A percentile compares a stretch with the other conserved stretches of the same genome.
phyloP scores from a whole-genome alignment of 2,888 invertebrate genomes.

The Norana najaformis region DNA sequence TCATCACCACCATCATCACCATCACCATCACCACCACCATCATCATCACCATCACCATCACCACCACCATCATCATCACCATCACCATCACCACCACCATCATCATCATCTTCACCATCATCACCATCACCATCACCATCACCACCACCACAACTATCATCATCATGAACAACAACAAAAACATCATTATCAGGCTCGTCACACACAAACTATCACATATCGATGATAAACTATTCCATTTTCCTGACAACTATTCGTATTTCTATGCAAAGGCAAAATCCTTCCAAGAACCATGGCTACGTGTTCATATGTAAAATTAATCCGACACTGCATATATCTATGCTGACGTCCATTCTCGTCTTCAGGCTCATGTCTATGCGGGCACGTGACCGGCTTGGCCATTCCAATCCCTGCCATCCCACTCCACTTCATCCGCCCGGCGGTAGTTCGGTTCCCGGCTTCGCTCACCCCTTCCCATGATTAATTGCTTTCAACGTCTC shows the following conservation, averaged over 20 bases:
- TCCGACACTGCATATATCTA: neutral
- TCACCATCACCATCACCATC: conserved; percentile 20
- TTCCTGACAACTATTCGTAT: neutral
- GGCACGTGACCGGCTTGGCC: neutral
- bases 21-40: neutral
- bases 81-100: conserved; percentile 31
- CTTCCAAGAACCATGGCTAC: neutral
- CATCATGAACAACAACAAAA: conserved; percentile 33
- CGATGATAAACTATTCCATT: neutral
- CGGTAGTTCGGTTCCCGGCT: neutral
- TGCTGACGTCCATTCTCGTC: neutral
- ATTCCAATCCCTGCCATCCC: neutral
- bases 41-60: conserved; percentile 33
- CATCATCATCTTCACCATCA: conserved; percentile 20
- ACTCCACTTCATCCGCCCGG: neutral
- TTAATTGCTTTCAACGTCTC: neutral
- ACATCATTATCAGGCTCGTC: neutral
- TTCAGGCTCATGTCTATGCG: neutral
- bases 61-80: conserved; percentile 33
- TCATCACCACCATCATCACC: conserved; percentile 26
- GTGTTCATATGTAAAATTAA: neutral
- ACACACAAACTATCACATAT: neutral
- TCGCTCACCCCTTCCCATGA: neutral
- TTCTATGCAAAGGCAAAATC: neutral
- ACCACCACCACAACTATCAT: conserved; percentile 33